Base-by-base conservation (phyloP, 2,113 vertebrate species). In the Laticauda colubrina region DNA sequence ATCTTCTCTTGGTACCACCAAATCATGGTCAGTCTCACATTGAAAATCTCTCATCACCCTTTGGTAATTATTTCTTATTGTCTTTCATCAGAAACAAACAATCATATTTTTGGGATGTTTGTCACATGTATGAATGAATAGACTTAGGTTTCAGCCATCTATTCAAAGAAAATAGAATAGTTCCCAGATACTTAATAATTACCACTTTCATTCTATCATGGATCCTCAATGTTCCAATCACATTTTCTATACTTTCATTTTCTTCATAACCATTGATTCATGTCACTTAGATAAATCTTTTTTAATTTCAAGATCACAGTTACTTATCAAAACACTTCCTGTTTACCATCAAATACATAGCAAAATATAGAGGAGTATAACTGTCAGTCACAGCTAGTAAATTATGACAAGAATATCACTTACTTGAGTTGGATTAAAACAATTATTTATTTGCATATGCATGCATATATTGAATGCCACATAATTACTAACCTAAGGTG, bases 401-500 rank as follows among this genome's bases (percentile, higher is more conserved):
- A 87, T 26, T 85, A n/a, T 56, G 86, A 91, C 26, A 7, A 86
- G 53, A 94, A 48, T 45, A 56, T 85, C 43, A 61, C 15, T 85
- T 89, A 61, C 11, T 29, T 61, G 23, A 85, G 29, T 85, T 51
- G 45, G 59, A 61, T 89, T n/a, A 54, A 93, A 89, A 86, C 55
- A 93, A 91, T 85, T 93, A n/a, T 88, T 91, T 89, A 89, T 89
- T 89, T 91, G 55, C 45, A 91, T 64, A 51, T 48, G 75, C 20
- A 91, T 91, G 24, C 53, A 85, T 61, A 14, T 18, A 43, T 81
- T 91, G 81, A 91, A 89, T 85, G 21, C 29, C 87, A 91, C n/a
- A 86, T 64, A 89, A 91, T 93, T 91, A 64, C n/a, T 89, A 91
- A 54, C n/a, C 34, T n/a, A 91, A 89, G 64, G 39, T 59, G 45